Evolutionary conservation across 2,888 invertebrate genomes (phyloP).

Genomic region (Cenopis cana): DNA sequence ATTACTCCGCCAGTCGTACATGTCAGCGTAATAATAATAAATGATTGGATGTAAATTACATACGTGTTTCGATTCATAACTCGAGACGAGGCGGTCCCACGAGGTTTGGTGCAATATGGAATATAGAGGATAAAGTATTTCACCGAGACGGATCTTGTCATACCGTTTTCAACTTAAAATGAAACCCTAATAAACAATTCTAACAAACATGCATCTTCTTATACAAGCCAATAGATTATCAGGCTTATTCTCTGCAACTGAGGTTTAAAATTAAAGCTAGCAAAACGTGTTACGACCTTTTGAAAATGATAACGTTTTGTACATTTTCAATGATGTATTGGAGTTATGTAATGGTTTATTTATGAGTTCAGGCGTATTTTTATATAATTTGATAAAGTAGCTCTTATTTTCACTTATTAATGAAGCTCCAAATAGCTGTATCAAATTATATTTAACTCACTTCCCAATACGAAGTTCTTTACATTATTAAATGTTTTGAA

Average conservation of each 20-base stretch:
- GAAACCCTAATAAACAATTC: not conserved
- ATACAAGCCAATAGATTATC: not conserved
- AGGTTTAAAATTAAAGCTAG: not conserved
- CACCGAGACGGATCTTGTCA: not conserved
- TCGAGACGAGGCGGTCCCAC: slow-evolving; percentile 24
- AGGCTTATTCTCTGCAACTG: not conserved
- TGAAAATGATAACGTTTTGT: not conserved
- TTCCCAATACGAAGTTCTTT: too few species aligned
- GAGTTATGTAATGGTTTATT: too few species aligned
- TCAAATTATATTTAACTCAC: too few species aligned
- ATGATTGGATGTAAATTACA: slow-evolving; percentile 42
- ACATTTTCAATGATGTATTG: slow-evolving; percentile 31
- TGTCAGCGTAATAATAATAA: slow-evolving; percentile 34
- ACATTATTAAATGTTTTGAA: too few species aligned
- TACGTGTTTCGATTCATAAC: slow-evolving; percentile 37
- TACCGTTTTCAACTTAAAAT: slow-evolving; percentile 13
- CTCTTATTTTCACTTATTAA: too few species aligned
- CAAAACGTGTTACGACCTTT: not conserved
- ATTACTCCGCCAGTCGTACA: slow-evolving; percentile 15
- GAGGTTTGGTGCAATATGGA: slow-evolving; percentile 27
- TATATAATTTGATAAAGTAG: too few species aligned
- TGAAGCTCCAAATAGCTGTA: too few species aligned
- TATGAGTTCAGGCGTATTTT: too few species aligned
- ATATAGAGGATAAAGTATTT: slow-evolving; percentile 37
- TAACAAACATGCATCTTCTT: not conserved